A percentile compares a stretch with the other conserved stretches of the same genome.
Conservation (phyloP, 2,113 vertebrate species). For the Syngnathus typhle region DNA sequence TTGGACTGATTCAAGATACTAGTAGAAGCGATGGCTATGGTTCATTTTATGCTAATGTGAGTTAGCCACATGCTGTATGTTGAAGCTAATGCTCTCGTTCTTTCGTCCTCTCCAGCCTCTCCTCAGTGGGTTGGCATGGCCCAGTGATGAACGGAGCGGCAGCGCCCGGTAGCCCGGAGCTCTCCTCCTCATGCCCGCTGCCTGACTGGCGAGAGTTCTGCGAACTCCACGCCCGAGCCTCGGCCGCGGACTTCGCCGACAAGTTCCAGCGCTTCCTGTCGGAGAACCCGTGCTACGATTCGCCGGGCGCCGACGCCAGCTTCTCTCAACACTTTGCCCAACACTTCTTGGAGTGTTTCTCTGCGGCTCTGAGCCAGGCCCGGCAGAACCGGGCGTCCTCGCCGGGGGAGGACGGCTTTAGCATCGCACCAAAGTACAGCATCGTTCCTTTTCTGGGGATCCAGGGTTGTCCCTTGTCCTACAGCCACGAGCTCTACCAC, state of each 20-base stretch:
- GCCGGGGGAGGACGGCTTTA: constrained; percentile 67
- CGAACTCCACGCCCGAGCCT: constrained; percentile 88
- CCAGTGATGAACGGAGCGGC: constrained; percentile 93
- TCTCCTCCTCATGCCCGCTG: constrained; percentile 80
- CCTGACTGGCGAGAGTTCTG: constrained; percentile 98
- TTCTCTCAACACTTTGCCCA: constrained; percentile 90
- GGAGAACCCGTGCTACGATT: constrained; percentile 91
- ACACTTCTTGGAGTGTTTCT: constrained; percentile 89
- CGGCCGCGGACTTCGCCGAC: constrained; percentile 87
- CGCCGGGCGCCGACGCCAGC: constrained; percentile 81
- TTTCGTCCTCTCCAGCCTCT: constrained; percentile 38
- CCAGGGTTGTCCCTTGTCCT: constrained; percentile 80
- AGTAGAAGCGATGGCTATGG: neutral
- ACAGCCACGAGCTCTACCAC: constrained; percentile 72
- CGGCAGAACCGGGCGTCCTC: constrained; percentile 56
- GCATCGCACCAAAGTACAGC: constrained; percentile 71
- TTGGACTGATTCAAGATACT: neutral
- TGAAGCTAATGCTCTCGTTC: constrained; percentile 2
- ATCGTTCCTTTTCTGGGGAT: constrained; percentile 84
- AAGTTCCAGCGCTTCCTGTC: constrained; percentile 91
- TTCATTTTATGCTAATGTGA: neutral
- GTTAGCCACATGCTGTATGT: neutral
- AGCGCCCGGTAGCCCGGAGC: constrained; percentile 80
- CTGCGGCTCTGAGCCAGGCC: constrained; percentile 80
- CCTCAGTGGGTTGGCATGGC: constrained; percentile 83